Evolutionary conservation across 1,140 invertebrate species (phyloP).

Genomic region (Amyelois transitella): DNA sequence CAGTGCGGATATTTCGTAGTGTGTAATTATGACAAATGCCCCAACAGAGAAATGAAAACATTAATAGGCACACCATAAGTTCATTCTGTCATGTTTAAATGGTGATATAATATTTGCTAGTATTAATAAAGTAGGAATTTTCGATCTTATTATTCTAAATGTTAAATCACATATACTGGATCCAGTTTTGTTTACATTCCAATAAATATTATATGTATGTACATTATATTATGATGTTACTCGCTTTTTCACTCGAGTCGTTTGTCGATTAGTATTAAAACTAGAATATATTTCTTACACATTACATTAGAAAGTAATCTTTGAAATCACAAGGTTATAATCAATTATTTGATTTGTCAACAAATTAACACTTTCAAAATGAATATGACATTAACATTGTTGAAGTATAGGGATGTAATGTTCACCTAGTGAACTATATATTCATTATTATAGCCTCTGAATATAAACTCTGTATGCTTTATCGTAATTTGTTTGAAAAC

Average conservation of each 20-base stretch:
- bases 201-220: background rate
- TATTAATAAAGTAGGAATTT: slow-evolving; percentile 7
- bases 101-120: slow-evolving; percentile 13
- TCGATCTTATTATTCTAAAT: background rate
- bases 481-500: too few relatives aligned
- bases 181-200: background rate
- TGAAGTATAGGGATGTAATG: too few relatives aligned
- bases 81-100: slow-evolving; percentile 1
- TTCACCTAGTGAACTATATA: too few relatives aligned
- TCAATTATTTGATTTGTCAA: slow-evolving; percentile 1
- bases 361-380: too few relatives aligned
- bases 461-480: too few relatives aligned
- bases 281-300: background rate
- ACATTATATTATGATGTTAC: background rate
- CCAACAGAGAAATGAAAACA: background rate
- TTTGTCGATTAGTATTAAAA: background rate
- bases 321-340: background rate
- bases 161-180: background rate
- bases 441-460: too few relatives aligned
- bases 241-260: too few relatives aligned
- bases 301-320: background rate
- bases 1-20: background rate
- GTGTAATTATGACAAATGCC: background rate
- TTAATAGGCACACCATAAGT: background rate
- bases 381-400: too few relatives aligned